phyloP scores from a whole-genome alignment of 2,113 vertebrate species.

The Meleagris gallopavo region DNA sequence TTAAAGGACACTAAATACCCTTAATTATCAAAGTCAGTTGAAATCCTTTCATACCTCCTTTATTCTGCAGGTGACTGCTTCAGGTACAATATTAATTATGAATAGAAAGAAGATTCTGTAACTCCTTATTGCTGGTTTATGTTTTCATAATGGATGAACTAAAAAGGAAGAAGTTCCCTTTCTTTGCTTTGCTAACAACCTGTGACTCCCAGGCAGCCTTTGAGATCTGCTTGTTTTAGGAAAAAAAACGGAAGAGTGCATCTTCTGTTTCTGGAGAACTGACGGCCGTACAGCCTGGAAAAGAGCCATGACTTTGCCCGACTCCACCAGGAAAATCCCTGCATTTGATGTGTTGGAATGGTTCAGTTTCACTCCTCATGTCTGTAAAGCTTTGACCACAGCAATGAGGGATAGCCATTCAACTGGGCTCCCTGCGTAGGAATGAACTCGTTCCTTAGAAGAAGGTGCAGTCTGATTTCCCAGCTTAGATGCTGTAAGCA shows the following conservation, averaged over 20 bases:
- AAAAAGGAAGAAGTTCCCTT: background rate
- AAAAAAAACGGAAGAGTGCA: background rate
- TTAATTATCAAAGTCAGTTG: slow-evolving; percentile 72
- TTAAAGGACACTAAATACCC: slow-evolving; percentile 74
- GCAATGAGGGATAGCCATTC: background rate
- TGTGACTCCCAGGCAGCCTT: background rate
- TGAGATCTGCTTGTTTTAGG: background rate
- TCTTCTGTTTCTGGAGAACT: background rate
- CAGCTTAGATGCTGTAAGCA: background rate
- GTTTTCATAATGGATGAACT: slow-evolving; percentile 40
- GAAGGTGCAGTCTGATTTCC: background rate
- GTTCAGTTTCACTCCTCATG: background rate
- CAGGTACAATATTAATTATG: slow-evolving; percentile 70
- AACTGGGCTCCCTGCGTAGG: background rate
- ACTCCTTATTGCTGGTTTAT: slow-evolving; percentile 36
- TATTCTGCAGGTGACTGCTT: slow-evolving; percentile 57
- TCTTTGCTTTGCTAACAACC: slow-evolving; percentile 5
- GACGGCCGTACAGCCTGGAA: background rate
- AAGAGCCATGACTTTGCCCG: background rate
- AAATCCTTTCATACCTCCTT: slow-evolving; percentile 60
- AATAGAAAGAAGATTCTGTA: slow-evolving; percentile 46
- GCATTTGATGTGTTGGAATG: background rate
- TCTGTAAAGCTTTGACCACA: background rate
- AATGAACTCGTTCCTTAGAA: background rate
- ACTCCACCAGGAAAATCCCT: background rate